These are phyloP conservation scores for Psettodes erumei DNA, from an alignment of 2,113 vertebrate species.

Conservation along the genomic window DNA sequence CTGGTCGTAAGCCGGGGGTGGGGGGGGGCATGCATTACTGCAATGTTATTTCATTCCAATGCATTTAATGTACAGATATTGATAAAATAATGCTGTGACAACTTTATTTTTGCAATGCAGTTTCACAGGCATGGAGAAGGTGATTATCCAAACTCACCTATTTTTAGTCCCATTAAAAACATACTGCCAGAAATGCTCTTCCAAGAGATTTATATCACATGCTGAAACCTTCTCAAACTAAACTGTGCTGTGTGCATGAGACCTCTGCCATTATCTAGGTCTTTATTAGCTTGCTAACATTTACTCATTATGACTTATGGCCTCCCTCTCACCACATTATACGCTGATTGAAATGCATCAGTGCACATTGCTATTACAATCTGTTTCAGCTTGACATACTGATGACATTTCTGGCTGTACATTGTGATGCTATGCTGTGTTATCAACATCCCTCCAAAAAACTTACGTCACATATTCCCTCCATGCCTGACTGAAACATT, in stretches of 20 bases:
- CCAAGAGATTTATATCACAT: not conserved
- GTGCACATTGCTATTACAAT: conserved; percentile 1
- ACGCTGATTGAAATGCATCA: conserved; percentile 33
- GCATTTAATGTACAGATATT: not conserved
- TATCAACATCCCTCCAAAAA: not conserved
- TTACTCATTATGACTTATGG: conserved; percentile 35
- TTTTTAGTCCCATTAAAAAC: conserved; percentile 42
- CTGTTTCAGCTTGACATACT: conserved; percentile 3
- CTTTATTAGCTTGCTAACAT: conserved; percentile 3
- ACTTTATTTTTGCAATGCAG: conserved; percentile 7
- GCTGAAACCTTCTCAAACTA: not conserved
- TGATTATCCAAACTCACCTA: not conserved
- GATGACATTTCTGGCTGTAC: conserved; percentile 29
- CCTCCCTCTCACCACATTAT: conserved; percentile 22
- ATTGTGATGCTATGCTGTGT: conserved; percentile 2
- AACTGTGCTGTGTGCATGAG: not conserved
- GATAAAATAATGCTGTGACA: not conserved
- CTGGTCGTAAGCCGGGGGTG: not conserved
- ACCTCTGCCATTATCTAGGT: not conserved
- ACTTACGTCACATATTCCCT: not conserved
- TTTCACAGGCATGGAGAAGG: conserved; percentile 1
- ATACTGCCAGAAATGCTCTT: not conserved
- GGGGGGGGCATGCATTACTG: not conserved
- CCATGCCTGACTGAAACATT: not conserved
- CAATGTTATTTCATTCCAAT: not conserved